phyloP scores from a whole-genome alignment of 64 coral and sea anemone genomes.

The Stichodactyla helianthus region DNA sequence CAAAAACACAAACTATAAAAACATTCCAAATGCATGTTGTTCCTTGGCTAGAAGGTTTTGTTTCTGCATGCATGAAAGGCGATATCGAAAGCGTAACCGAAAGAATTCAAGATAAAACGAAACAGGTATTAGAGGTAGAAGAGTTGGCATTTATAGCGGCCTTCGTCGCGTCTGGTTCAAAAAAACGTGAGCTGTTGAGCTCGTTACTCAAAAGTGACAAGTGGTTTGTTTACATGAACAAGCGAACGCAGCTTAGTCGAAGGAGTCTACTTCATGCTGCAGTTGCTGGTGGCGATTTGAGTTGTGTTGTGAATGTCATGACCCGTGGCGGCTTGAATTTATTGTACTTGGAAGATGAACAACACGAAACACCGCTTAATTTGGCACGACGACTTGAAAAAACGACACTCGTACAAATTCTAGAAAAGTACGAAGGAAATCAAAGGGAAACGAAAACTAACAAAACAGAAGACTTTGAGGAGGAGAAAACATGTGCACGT shows the following conservation, averaged over 20 bases:
- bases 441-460: not conserved
- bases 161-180: slow-evolving; percentile 22
- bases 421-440: not conserved
- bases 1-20: not conserved
- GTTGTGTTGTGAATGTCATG: slow-evolving; percentile 46
- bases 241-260: slow-evolving; percentile 16
- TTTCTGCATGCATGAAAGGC: slow-evolving; percentile 36
- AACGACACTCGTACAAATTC: not conserved
- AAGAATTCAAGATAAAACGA: slow-evolving; percentile 29
- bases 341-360: not conserved
- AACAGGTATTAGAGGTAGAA: slow-evolving; percentile 13
- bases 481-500: not conserved
- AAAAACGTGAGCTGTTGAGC: slow-evolving; percentile 34
- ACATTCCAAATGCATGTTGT: not conserved
- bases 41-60: slow-evolving; percentile 33
- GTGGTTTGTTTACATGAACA: slow-evolving; percentile 13
- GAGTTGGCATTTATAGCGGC: slow-evolving; percentile 32
- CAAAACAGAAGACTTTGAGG: not conserved
- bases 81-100: slow-evolving; percentile 22
- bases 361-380: not conserved
- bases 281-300: slow-evolving; percentile 31
- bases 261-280: slow-evolving; percentile 56
- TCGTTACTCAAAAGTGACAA: slow-evolving; percentile 13
- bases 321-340: not conserved
- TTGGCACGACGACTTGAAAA: not conserved